Conservation (phyloP, 2,888 invertebrate species). For the Calliphora vomitoria region DNA sequence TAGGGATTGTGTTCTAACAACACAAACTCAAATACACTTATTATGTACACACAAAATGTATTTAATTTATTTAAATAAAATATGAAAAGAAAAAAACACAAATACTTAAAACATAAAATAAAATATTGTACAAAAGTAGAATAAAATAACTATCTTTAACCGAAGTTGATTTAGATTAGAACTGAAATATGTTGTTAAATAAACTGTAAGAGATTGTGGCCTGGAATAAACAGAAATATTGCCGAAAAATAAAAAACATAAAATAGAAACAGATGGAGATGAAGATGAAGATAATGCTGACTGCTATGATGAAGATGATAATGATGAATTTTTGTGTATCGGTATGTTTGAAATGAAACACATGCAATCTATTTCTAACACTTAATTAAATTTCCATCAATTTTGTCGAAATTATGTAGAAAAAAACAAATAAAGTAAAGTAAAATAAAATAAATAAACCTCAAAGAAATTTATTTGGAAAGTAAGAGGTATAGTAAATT, state of each 20-base stretch:
- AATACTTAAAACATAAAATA: conserved; percentile 25
- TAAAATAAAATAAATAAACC: conserved; percentile 10
- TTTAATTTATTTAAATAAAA: conserved; percentile 67
- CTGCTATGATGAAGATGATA: conserved; percentile 15
- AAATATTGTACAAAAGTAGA: conserved; percentile 17
- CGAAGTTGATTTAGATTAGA: conserved; percentile 55
- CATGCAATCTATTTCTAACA: conserved; percentile 39
- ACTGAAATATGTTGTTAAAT: conserved; percentile 53
- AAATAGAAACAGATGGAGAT: background rate
- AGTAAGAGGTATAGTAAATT: background rate
- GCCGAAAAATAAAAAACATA: background rate
- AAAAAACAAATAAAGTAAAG: background rate
- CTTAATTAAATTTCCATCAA: conserved; percentile 70
- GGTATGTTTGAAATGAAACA: background rate
- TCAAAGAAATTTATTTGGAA: conserved; percentile 42
- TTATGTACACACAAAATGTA: conserved; percentile 17
- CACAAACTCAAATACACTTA: background rate
- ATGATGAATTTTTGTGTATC: background rate
- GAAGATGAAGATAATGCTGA: conserved; percentile 16
- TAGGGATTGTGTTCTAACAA: conserved; percentile 28
- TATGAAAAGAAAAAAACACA: conserved; percentile 31
- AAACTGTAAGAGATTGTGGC: conserved; percentile 61
- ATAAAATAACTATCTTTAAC: conserved; percentile 51
- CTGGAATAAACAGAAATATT: conserved; percentile 11
- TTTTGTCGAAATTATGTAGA: conserved; percentile 34